Percentiles rank a stretch among this genome's conserved stretches.
These are phyloP conservation scores for Hipparchia semele DNA, from an alignment of 2,888 invertebrate species.

Conservation along the genomic window DNA sequence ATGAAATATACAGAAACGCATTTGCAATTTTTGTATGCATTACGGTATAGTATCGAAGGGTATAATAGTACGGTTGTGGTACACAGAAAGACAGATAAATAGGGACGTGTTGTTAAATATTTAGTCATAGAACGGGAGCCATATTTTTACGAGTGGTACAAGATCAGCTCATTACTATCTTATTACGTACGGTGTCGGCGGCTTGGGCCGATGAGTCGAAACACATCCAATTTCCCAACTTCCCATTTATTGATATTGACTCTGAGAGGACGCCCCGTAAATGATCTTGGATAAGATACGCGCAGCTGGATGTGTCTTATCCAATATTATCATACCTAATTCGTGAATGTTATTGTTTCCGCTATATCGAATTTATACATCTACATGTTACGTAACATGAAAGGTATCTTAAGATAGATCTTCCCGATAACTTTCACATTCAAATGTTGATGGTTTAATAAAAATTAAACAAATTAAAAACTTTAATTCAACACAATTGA, in stretches of 20 bases:
- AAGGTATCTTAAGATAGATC: neutral
- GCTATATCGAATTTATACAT: neutral
- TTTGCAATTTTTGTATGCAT: neutral
- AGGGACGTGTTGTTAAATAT: slow-evolving; percentile 66
- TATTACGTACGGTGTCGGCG: slow-evolving; percentile 75
- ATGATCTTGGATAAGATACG: slow-evolving; percentile 56
- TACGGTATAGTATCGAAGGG: neutral
- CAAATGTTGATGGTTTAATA: too few relatives aligned
- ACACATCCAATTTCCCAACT: slow-evolving; percentile 82
- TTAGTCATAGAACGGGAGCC: slow-evolving; percentile 73
- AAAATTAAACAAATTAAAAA: too few relatives aligned
- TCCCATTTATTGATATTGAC: slow-evolving; percentile 83
- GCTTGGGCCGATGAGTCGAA: slow-evolving; percentile 69
- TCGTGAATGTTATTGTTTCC: slow-evolving; percentile 5
- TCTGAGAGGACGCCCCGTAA: slow-evolving; percentile 75
- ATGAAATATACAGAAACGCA: neutral
- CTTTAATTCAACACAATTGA: too few relatives aligned
- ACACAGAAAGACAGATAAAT: neutral
- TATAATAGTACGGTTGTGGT: neutral
- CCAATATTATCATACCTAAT: slow-evolving; percentile 25
- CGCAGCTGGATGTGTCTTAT: slow-evolving; percentile 53
- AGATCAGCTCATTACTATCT: slow-evolving; percentile 78
- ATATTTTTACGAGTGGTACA: slow-evolving; percentile 77
- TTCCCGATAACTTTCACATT: too few relatives aligned
- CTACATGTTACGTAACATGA: neutral